Evolutionary conservation across 1,140 invertebrate genomes (phyloP), one percentile per base, ranked within the genome.

Genomic region (Potamilus streckersoni): DNA sequence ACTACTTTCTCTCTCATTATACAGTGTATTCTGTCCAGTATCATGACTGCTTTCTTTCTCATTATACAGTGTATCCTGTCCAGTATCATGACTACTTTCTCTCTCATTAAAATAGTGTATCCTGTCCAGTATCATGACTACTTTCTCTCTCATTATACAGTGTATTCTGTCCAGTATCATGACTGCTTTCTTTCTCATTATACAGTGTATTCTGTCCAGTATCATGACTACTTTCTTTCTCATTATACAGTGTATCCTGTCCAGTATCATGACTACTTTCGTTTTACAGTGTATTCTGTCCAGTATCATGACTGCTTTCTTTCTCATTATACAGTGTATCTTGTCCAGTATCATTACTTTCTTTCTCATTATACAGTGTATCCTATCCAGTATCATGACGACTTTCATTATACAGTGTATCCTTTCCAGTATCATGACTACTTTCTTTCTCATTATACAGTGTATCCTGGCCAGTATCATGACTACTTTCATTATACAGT

Each of bases 231-330:
- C 27, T 27, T 27, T 2, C 60, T 68, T 79, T 69, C 75, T 70
- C 71, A 56, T 62, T 72, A 90, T 89, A 64, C 88, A 95, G 93
- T 94, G 93, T 88, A 93, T 97, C 69, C 88, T 98, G 78, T 95
- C 96, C 14, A 93, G 95, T 78, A 96, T 99, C 70, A 97, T 98
- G 78, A 27, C n/a, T n/a, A n/a, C n/a, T n/a, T n/a, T n/a, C n/a
- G n/a, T n/a, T n/a, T n/a, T n/a, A n/a, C n/a, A n/a, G n/a, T n/a
- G n/a, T n/a, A n/a, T n/a, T n/a, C n/a, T n/a, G n/a, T n/a, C n/a
- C n/a, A n/a, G n/a, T n/a, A n/a, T n/a, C n/a, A n/a, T n/a, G n/a
- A n/a, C n/a, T n/a, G n/a, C n/a, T n/a, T n/a, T n/a, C 60, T 68
- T 80, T 69, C 75, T 69, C 73, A 58, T 62, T 72, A 90, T 89